These are phyloP conservation scores for Ailurus styani DNA, from an alignment of 2,113 vertebrate genomes.

Conservation along the genomic window DNA sequence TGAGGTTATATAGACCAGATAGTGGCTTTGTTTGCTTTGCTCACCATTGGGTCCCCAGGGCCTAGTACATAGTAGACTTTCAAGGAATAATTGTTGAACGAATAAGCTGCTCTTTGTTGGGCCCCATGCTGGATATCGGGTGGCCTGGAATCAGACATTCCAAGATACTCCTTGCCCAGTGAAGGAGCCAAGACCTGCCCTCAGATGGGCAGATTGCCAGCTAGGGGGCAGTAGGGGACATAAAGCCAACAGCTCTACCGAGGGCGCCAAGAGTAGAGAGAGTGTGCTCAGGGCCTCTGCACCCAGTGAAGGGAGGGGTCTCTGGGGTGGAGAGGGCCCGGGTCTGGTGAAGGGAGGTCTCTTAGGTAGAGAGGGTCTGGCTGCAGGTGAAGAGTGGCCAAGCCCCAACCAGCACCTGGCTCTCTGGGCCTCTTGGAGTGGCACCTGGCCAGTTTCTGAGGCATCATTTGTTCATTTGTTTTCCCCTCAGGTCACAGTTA, in stretches of 20 bases:
- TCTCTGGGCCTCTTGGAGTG: neutral
- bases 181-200: neutral
- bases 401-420: neutral
- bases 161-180: neutral
- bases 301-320: accelerated
- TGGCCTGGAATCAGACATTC: neutral
- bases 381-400: neutral
- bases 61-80: neutral
- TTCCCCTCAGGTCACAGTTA: conserved; percentile 75
- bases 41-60: neutral
- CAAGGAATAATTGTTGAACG: neutral
- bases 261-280: neutral
- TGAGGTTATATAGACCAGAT: neutral
- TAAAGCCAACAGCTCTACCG: neutral
- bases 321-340: too few relatives aligned
- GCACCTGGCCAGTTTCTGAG: neutral
- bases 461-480: neutral
- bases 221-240: neutral
- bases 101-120: neutral
- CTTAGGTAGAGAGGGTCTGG: too few relatives aligned
- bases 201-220: too few relatives aligned
- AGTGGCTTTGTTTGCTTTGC: neutral
- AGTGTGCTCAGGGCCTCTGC: neutral
- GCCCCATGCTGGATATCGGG: neutral
- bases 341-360: neutral